phyloP scores from a whole-genome alignment of 2,797 vertebrate species.

The Emydoidea blandingii region DNA sequence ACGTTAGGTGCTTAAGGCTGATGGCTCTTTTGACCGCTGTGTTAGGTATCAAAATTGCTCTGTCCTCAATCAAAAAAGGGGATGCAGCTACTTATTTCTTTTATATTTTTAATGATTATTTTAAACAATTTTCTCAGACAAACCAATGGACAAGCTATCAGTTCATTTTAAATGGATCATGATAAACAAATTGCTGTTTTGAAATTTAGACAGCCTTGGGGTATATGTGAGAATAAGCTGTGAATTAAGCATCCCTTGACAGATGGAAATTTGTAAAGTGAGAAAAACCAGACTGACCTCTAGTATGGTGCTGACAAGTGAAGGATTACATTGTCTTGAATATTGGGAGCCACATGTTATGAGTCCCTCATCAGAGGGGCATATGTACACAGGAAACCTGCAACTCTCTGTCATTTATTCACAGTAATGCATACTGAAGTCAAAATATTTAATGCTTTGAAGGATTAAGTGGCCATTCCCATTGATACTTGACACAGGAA shows the following conservation, averaged over 20 bases:
- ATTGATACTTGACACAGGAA: conserved; percentile 66
- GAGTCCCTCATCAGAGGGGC: conserved; percentile 68
- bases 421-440: conserved; percentile 59
- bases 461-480: conserved; percentile 69
- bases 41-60: neutral
- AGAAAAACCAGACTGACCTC: conserved; percentile 82
- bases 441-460: conserved; percentile 73
- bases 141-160: conserved; percentile 67
- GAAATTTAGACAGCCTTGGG: conserved; percentile 77
- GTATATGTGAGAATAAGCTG: conserved; percentile 75
- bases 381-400: conserved; percentile 68
- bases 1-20: neutral
- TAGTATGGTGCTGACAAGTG: conserved; percentile 73
- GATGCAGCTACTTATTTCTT: neutral
- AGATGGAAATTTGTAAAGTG: conserved; percentile 81
- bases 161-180: conserved; percentile 62
- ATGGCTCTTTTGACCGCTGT: neutral
- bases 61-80: conserved; percentile 18
- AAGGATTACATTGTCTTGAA: conserved; percentile 72
- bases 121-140: conserved; percentile 65
- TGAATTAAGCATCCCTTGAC: conserved; percentile 80
- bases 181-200: conserved; percentile 77
- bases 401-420: conserved; percentile 69
- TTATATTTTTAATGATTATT: neutral
- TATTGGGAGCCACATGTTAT: conserved; percentile 64